Evolutionary conservation across 2,797 vertebrate genomes (phyloP).

Genomic region (Typhlichthys subterraneus): DNA sequence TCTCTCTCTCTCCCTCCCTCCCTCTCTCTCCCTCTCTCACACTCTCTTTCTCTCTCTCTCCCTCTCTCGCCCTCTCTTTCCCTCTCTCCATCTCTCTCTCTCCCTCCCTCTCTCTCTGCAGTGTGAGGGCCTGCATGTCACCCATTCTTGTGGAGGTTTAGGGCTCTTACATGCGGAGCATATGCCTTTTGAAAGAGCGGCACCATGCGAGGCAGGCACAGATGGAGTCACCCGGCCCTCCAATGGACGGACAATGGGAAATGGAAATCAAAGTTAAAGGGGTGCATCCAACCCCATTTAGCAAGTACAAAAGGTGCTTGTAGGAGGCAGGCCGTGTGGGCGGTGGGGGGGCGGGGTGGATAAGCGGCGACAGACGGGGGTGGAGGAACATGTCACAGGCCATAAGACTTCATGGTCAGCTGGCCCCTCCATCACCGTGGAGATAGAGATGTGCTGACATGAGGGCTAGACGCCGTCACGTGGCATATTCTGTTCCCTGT

Average conservation of each 20-base stretch:
- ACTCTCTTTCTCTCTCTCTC: too few relatives aligned
- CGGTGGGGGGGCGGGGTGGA: slow-evolving; percentile 74
- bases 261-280: slow-evolving; percentile 88
- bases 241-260: slow-evolving; percentile 79
- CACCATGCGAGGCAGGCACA: slow-evolving; percentile 86
- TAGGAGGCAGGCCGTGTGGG: slow-evolving; percentile 88
- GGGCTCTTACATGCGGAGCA: slow-evolving; percentile 78
- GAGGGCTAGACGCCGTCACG: slow-evolving; percentile 50
- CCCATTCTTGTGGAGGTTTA: slow-evolving; percentile 76
- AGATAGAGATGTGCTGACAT: slow-evolving; percentile 73
- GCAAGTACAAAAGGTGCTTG: slow-evolving; percentile 88
- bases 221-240: slow-evolving; percentile 86
- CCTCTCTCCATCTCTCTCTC: too few relatives aligned
- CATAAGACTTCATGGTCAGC: slow-evolving; percentile 87
- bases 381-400: slow-evolving; percentile 86
- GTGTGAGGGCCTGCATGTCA: neutral
- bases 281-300: slow-evolving; percentile 82
- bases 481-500: slow-evolving; percentile 44
- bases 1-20: slow-evolving; percentile 8
- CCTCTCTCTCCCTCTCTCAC: neutral
- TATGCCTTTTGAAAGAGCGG: slow-evolving; percentile 85
- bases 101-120: slow-evolving; percentile 15
- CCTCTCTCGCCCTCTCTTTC: too few relatives aligned
- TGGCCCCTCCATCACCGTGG: slow-evolving; percentile 76
- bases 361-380: slow-evolving; percentile 56